These are phyloP conservation scores for Bemisia tabaci DNA, from an alignment of 1,140 invertebrate genomes.

Conservation along the genomic window DNA sequence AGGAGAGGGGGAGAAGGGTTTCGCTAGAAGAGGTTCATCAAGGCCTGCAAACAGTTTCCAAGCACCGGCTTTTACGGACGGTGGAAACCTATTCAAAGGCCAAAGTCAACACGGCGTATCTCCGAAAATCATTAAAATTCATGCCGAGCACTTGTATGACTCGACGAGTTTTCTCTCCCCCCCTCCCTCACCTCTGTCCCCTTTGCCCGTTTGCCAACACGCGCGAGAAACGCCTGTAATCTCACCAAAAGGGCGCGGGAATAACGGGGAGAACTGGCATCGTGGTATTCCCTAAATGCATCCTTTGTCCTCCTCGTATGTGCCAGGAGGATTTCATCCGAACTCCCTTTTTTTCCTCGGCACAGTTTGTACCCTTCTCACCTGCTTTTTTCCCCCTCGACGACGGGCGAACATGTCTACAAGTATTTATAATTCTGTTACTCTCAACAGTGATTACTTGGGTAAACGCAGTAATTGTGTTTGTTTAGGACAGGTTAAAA, in stretches of 20 bases:
- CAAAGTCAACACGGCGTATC: neutral
- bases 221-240: too few relatives aligned
- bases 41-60: too few relatives aligned
- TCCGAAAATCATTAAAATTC: neutral
- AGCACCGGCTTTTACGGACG: too few relatives aligned
- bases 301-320: neutral
- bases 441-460: neutral
- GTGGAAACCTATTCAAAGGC: neutral
- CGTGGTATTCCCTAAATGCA: neutral
- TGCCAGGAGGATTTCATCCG: too few relatives aligned
- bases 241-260: too few relatives aligned
- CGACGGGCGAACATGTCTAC: neutral
- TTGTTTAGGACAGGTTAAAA: neutral
- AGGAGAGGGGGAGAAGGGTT: too few relatives aligned
- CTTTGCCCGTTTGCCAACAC: too few relatives aligned
- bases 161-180: neutral
- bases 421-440: neutral
- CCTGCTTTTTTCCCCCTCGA: neutral
- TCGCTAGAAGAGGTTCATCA: too few relatives aligned
- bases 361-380: neutral
- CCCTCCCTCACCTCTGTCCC: neutral
- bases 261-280: too few relatives aligned
- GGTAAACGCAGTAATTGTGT: neutral
- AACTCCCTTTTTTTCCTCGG: too few relatives aligned
- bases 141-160: neutral